Base-by-base conservation (phyloP, 2,113 vertebrate species). In the Mastomys coucha region DNA sequence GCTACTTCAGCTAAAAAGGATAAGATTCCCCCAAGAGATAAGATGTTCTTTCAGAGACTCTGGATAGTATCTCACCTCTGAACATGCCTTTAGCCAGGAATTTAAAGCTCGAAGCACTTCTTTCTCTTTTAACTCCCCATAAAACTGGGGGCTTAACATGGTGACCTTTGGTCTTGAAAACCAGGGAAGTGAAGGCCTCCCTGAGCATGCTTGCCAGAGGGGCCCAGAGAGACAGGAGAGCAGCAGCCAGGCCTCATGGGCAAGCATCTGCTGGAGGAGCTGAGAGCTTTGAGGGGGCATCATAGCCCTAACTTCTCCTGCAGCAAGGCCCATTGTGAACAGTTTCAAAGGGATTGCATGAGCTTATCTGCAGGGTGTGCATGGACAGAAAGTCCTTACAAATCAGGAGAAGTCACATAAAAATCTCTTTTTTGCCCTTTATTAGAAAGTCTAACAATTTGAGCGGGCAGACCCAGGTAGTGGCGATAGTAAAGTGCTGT, bases 1-100 rank as follows among this genome's bases (percentile, higher is more conserved):
- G 84, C 39, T 82, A 60, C 67, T 58, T 96, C n/a, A 31, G 20
- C 82, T 96, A 28, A 94, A 94, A 65, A 53, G 86, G 89, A 42
- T 77, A 51, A 73, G 53, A 70, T 91, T 75, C 65, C n/a, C 67
- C 19, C 26, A 76, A 88, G 76, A 94, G 88, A 94, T 58, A 75
- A 88, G 49, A 80, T 69, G 13, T 67, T 91, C 73, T 88, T 90
- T 96, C 77, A 53, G 9, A 70, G 63, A 96, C 51, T 56, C 60
- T 51, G 58, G 87, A 78, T 85, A 86, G 63, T 42, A 3, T 91
- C 60, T 77, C 49, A 60, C 89, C 80, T 93, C 65, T 94, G 82
- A 91, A 10, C 24, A 51, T 67, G 49, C 14, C 49, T 31, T 82
- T 82, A 91, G 63, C 42, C 65, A 88, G 76, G 53, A 92, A 82